phyloP scores from a whole-genome alignment of 2,888 invertebrate genomes.

The Ypsolopha scabrella region DNA sequence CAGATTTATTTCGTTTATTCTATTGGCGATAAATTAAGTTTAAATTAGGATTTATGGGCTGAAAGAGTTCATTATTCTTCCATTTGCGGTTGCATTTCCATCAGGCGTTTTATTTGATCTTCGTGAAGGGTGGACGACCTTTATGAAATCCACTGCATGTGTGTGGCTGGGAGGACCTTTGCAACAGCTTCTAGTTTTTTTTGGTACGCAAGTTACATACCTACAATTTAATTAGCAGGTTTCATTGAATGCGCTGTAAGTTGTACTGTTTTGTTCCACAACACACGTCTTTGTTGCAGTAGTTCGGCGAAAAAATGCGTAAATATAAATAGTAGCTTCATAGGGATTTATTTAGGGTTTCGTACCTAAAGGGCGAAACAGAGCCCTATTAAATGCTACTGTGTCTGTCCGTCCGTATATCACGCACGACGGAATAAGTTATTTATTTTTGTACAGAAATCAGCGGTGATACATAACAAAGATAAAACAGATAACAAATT shows the following conservation, averaged over 20 bases:
- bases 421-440: too few species aligned
- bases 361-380: too few species aligned
- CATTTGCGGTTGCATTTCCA: constrained; percentile 19
- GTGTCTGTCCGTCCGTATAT: too few species aligned
- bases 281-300: too few species aligned
- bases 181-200: not conserved
- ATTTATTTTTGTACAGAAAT: too few species aligned
- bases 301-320: too few species aligned
- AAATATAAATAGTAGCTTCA: too few species aligned
- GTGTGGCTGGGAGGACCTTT: not conserved
- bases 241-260: not conserved
- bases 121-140: not conserved
- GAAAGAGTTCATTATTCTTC: constrained; percentile 45
- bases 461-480: too few species aligned
- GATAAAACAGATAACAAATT: too few species aligned
- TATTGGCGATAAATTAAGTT: constrained; percentile 57
- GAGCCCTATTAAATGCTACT: too few species aligned
- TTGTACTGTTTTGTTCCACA: not conserved
- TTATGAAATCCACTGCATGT: not conserved
- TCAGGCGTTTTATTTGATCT: not conserved
- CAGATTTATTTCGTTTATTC: constrained; percentile 33
- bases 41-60: constrained; percentile 38
- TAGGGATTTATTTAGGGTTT: too few species aligned
- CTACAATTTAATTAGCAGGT: not conserved
- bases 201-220: not conserved